Conservation (phyloP, 2,113 vertebrate genomes). For the Syngnathoides biaculeatus region DNA sequence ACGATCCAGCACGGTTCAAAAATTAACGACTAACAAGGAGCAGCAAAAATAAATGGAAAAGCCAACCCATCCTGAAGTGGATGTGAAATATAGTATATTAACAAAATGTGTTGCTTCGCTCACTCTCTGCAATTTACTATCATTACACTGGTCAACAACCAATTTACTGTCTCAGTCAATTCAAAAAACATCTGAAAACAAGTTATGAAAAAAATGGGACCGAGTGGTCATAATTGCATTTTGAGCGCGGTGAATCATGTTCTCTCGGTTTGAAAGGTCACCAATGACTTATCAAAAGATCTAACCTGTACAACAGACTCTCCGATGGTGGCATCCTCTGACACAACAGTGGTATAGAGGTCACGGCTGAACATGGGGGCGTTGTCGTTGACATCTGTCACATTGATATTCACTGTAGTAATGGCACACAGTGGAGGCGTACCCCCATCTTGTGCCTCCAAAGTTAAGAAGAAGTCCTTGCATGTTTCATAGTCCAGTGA, state of each 20-base stretch:
- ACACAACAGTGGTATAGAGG: conserved; percentile 83
- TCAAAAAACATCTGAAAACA: too few relatives aligned
- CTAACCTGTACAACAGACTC: conserved; percentile 77
- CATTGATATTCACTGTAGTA: conserved; percentile 86
- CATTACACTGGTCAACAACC: too few relatives aligned
- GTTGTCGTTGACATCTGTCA: conserved; percentile 96
- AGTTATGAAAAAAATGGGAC: too few relatives aligned
- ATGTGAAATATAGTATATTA: background rate
- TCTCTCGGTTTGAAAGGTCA: background rate
- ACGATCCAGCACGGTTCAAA: too few relatives aligned
- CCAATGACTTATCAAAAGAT: background rate
- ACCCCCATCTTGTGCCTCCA: conserved; percentile 92
- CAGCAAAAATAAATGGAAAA: background rate
- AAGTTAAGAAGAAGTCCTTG: conserved; percentile 88
- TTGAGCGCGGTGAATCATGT: background rate
- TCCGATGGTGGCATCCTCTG: conserved; percentile 84
- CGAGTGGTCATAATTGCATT: too few relatives aligned
- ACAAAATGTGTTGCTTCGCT: too few relatives aligned
- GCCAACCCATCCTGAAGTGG: background rate
- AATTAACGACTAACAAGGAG: background rate
- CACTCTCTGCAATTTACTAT: too few relatives aligned
- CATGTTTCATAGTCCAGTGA: conserved; percentile 88
- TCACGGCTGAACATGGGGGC: conserved; percentile 83
- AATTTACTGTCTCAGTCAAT: too few relatives aligned
- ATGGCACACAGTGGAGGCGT: conserved; percentile 85